A percentile compares a stretch with the other conserved stretches of the same genome.
These are phyloP conservation scores for Melanotaenia pygmaea DNA, from an alignment of 2,797 vertebrate species.

Conservation along the genomic window DNA sequence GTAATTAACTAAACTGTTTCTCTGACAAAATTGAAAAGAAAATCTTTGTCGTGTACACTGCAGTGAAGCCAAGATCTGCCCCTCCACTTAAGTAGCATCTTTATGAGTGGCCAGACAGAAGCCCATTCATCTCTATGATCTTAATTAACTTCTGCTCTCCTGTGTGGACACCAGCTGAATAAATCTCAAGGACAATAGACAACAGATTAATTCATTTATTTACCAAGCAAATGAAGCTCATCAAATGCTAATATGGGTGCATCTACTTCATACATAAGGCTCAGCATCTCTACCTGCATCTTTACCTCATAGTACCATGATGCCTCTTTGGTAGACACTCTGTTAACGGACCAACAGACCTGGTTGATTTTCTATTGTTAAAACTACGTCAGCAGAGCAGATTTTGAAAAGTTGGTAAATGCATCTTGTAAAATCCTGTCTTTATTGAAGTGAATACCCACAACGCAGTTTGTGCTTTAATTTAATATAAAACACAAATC, in stretches of 20 bases:
- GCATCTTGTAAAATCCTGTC: constrained; percentile 5
- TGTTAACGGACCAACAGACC: constrained; percentile 41
- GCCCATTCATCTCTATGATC: constrained; percentile 59
- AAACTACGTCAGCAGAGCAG: constrained; percentile 6
- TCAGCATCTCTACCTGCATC: constrained; percentile 20
- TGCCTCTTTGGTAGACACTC: constrained; percentile 13
- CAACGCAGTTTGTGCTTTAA: constrained; percentile 8
- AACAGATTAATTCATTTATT: constrained; percentile 78
- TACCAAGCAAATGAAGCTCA: constrained; percentile 70
- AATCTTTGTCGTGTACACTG: constrained; percentile 21
- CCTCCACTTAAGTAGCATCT: constrained; percentile 45
- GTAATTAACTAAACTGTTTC: constrained; percentile 26
- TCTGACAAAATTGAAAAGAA: constrained; percentile 16
- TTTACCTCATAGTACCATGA: constrained; percentile 14
- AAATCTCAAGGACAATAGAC: constrained; percentile 79
- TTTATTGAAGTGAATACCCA: constrained; percentile 14
- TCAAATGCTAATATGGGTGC: constrained; percentile 61
- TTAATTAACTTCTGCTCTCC: constrained; percentile 78
- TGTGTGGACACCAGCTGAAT: constrained; percentile 68
- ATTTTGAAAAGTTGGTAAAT: constrained; percentile 6
- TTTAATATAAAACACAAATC: constrained; percentile 14
- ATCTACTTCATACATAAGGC: constrained; percentile 68
- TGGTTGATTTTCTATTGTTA: constrained; percentile 15
- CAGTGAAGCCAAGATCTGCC: constrained; percentile 36
- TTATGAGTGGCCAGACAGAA: constrained; percentile 50